Percentiles rank a stretch among this genome's conserved stretches.
Evolutionary conservation across 2,797 vertebrate genomes (phyloP).

Genomic region (Ptychobarbus kaznakovi): DNA sequence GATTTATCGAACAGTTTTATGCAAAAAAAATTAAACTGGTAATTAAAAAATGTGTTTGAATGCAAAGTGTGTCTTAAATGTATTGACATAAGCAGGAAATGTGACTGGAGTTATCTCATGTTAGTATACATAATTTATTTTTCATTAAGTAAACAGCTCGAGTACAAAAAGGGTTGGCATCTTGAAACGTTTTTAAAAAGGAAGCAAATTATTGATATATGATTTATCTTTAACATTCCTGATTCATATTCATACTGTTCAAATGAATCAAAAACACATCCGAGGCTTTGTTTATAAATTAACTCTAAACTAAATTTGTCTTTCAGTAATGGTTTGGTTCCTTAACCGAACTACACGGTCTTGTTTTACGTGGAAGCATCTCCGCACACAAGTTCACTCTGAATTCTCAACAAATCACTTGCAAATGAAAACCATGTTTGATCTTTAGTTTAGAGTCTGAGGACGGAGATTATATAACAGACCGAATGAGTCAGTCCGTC

Average conservation of each 20-base stretch:
- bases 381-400: not conserved
- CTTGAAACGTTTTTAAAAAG: not conserved
- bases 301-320: not conserved
- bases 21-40: not conserved
- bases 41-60: not conserved
- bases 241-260: not conserved
- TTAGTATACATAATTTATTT: not conserved
- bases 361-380: not conserved
- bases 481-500: slow-evolving; percentile 56
- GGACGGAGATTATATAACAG: slow-evolving; percentile 54
- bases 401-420: slow-evolving; percentile 28
- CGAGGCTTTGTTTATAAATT: not conserved
- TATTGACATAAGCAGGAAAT: not conserved
- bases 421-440: slow-evolving; percentile 44
- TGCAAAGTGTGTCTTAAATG: not conserved
- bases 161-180: not conserved
- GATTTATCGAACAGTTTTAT: not conserved
- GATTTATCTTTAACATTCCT: not conserved
- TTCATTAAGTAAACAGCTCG: not conserved
- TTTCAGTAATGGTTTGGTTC: not conserved
- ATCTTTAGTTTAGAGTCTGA: slow-evolving; percentile 27
- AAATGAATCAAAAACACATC: not conserved
- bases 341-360: not conserved
- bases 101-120: not conserved
- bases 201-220: not conserved